Percentiles rank a stretch among this genome's conserved stretches.
phyloP scores from a whole-genome alignment of 2,113 vertebrate genomes.

The Acinonyx jubatus region DNA sequence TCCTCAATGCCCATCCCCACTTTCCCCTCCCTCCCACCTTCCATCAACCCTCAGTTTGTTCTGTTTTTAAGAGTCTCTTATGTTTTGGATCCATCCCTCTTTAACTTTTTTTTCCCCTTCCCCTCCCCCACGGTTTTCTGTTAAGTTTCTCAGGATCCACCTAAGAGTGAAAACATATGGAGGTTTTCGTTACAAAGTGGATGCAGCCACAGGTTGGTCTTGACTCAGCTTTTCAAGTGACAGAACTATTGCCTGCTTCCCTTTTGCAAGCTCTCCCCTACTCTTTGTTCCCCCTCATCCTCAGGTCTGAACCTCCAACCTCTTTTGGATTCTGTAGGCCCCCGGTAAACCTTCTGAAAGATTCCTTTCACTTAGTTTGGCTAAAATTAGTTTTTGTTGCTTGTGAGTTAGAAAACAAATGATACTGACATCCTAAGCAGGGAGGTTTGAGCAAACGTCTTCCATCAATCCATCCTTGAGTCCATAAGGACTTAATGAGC shows the following conservation, averaged over 20 bases:
- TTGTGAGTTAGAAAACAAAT: background rate
- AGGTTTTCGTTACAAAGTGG: background rate
- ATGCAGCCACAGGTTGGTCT: rapidly evolving
- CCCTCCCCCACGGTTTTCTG: no score
- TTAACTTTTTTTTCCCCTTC: no score
- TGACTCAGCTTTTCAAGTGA: background rate
- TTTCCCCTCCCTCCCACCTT: no score
- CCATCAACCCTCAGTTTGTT: no score
- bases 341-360: background rate
- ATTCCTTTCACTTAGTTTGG: background rate
- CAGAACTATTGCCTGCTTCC: background rate
- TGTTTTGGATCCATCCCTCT: no score
- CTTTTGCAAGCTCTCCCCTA: background rate
- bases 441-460: background rate
- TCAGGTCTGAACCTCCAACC: no score
- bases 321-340: background rate
- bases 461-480: background rate
- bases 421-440: background rate
- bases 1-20: no score
- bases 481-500: background rate
- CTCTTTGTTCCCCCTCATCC: background rate
- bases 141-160: no score
- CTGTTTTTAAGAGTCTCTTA: no score
- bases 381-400: background rate
- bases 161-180: no score